Evolutionary conservation across 2,113 vertebrate genomes (phyloP), one percentile per base, ranked within the genome.

Genomic region (Actenoides hombroni): DNA sequence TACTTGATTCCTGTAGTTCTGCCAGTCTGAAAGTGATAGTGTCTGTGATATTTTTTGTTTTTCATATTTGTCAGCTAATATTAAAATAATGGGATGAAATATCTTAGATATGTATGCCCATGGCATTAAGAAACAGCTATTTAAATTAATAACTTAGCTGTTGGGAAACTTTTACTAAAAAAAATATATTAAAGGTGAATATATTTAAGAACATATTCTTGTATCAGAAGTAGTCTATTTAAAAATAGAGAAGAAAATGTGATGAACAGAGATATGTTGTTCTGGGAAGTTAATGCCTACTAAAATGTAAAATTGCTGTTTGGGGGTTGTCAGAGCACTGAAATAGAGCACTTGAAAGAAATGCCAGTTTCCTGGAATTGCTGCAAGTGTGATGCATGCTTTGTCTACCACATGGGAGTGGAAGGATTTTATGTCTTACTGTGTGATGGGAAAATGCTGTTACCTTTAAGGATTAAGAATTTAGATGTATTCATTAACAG

Each of bases 231-330:
- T 28, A 80, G 9, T 13, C 37, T 37, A 37, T 37, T 37, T 37
- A 37, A 37, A 69, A 73, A 79, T 10, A 69, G 16, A 69, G 14
- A 49, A 56, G 8, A 68, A 73, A 65, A 20, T 28, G 6, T 31
- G 2, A 4, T 37, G 53, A 77, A 67, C 29, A 67, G 0, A 29
- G 3, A 14, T 33, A 56, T 0, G 0, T 63, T 74, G 2, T 44
- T 21, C 67, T n/a, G 10, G 40, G 18, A 81, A 84, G 70, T 9
- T 56, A 13, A 75, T 71, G 5, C 1, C 13, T 78, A 20, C 17
- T 63, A 13, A 40, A 65, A 86, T 3, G 6, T 13, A 57, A 49
- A 67, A 53, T 54, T 78, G 10, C 2, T 25, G 2, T 70, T 78
- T 59, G 10, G 28, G 2, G 1, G 7, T 37, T 70, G 91, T 63